Conservation (phyloP, 2,888 invertebrate species). For the Hypercompe scribonia region DNA sequence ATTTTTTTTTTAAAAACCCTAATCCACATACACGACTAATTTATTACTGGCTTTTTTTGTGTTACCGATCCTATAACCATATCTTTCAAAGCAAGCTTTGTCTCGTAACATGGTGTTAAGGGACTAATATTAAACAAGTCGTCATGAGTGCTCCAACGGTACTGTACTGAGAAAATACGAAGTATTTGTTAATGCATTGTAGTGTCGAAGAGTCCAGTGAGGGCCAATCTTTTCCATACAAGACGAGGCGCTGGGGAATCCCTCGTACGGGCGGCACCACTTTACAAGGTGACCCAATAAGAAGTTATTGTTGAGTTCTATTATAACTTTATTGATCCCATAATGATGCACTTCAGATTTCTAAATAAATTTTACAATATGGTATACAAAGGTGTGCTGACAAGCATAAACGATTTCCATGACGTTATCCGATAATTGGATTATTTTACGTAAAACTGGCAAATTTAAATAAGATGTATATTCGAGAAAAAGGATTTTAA, state of each 20-base stretch:
- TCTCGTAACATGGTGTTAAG: background rate
- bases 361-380: background rate
- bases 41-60: too few species aligned
- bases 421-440: background rate
- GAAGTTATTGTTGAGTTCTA: background rate
- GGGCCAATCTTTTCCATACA: background rate
- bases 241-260: background rate
- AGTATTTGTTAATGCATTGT: conserved; percentile 6
- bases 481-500: too few species aligned
- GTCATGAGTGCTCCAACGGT: background rate
- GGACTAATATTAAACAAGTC: background rate
- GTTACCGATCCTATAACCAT: background rate
- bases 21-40: too few species aligned
- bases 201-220: background rate
- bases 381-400: background rate
- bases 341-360: background rate
- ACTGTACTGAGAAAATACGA: background rate
- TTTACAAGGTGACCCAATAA: background rate
- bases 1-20: too few species aligned
- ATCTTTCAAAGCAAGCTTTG: background rate
- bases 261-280: background rate
- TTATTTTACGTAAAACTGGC: background rate
- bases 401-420: background rate
- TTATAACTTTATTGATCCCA: background rate
- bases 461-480: background rate